phyloP scores from a whole-genome alignment of 2,797 vertebrate species.

The Pyrocephalus nanus region DNA sequence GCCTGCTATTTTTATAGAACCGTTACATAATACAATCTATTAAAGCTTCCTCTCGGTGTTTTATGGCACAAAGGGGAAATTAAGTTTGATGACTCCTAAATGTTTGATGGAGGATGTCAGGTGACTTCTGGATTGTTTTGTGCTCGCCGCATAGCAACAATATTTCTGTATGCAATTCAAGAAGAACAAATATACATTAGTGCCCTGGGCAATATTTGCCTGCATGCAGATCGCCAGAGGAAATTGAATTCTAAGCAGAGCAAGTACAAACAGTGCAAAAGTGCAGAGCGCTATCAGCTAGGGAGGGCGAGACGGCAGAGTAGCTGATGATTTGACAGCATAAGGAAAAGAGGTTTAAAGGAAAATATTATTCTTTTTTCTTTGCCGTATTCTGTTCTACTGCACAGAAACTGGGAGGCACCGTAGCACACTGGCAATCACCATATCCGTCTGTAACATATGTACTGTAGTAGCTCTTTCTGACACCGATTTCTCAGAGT shows the following conservation, averaged over 20 bases:
- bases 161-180: constrained; percentile 70
- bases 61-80: constrained; percentile 88
- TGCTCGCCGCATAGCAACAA: constrained; percentile 68
- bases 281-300: constrained; percentile 10
- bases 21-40: constrained; percentile 82
- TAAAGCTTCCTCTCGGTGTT: constrained; percentile 82
- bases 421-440: neutral
- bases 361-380: neutral
- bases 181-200: constrained; percentile 67
- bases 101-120: constrained; percentile 79
- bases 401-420: neutral
- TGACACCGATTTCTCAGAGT: neutral
- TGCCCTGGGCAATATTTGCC: constrained; percentile 61
- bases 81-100: constrained; percentile 85
- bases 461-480: neutral
- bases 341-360: constrained; percentile 37
- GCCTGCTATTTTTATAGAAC: constrained; percentile 84
- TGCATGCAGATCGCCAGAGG: constrained; percentile 56
- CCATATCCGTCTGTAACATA: neutral
- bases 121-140: constrained; percentile 78
- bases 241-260: constrained; percentile 68
- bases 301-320: neutral
- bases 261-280: constrained; percentile 61
- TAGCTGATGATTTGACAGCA: neutral
- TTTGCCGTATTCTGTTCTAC: neutral